Base-by-base conservation (phyloP, 2,113 vertebrate species). In the Puntigrus tetrazona region DNA sequence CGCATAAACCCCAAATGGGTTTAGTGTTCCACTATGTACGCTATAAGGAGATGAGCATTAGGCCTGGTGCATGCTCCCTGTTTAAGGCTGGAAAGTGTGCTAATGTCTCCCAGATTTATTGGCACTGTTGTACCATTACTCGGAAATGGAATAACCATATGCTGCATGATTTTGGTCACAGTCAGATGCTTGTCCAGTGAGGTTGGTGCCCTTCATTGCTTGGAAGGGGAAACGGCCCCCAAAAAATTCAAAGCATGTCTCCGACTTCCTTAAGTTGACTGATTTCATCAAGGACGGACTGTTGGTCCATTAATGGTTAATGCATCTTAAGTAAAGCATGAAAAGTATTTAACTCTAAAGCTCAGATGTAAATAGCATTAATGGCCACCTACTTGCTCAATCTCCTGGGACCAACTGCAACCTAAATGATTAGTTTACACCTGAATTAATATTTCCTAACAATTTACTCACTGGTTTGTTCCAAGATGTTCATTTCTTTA, bases 81-180 rank as follows among this genome's bases (percentile, higher is more conserved):
- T 50, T 25, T 29, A 81, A 67, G 41, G 75, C 59, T 83, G 86
- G 82, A 89, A 84, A 84, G 50, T 50, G 67, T 36, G 72, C 74
- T 88, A 87, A 88, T 89, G 86, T 88, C 75, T 88, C 84, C 84
- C 84, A 88, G 82, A 86, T 89, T 85, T 88, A 81, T 69, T 84
- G 84, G 75, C 41, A 52, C 18, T 52, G 47, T 86, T 78, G 78
- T 72, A 78, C 73, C 57, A 72, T 87, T 88, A 72, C 67, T 76
- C 77, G 86, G 86, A 90, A 88, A 89, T 87, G 82, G 81, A 85
- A 87, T 85, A 88, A 87, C 73, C 84, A 85, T 47, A 41, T 69
- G 85, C 79, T 72, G 75, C 55, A 55, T 57, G 86, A 84, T 85
- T 87, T 81, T 88, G 87, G 89, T 88, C 81, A 69, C 73, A 73